A percentile compares a stretch with the other conserved stretches of the same genome.
phyloP scores from a whole-genome alignment of 30 jellyfish, hydroid and myxozoan genomes.

The Aurelia aurita region DNA sequence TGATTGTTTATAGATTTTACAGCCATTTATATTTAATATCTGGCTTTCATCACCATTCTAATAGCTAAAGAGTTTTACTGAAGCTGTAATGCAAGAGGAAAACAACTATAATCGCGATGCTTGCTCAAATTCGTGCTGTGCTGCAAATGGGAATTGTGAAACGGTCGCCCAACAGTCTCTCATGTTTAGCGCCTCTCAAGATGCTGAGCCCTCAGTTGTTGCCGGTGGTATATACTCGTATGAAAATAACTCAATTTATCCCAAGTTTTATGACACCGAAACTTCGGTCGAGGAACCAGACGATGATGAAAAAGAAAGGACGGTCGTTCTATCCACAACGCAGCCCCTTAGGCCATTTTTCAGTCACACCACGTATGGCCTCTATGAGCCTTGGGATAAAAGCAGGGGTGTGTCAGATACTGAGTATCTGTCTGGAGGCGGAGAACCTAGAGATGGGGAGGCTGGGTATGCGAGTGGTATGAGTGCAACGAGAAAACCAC shows the following conservation, averaged over 20 bases:
- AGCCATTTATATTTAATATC: too few relatives aligned
- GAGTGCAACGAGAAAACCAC: constrained; percentile 31
- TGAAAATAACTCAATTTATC: constrained; percentile 42
- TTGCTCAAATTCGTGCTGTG: background rate
- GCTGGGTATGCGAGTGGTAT: constrained; percentile 36
- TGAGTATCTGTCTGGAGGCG: constrained; percentile 40
- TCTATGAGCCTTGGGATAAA: constrained; percentile 29
- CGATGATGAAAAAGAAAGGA: constrained; percentile 36
- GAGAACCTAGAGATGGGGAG: constrained; percentile 6
- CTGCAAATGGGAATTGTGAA: constrained; percentile 27
- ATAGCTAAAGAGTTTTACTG: too few relatives aligned
- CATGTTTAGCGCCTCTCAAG: constrained; percentile 60
- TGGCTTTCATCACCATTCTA: too few relatives aligned
- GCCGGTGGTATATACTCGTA: constrained; percentile 60
- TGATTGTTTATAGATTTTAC: too few relatives aligned
- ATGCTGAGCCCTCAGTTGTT: constrained; percentile 54
- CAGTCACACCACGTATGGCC: constrained; percentile 33
- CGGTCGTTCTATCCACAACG: constrained; percentile 59
- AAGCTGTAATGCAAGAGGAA: too few relatives aligned
- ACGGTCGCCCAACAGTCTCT: constrained; percentile 27
- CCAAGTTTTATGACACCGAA: constrained; percentile 54
- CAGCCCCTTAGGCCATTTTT: constrained; percentile 59
- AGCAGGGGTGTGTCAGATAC: constrained; percentile 16
- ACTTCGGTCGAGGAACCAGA: constrained; percentile 71
- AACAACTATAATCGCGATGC: background rate